Conservation (phyloP, 2,888 invertebrate genomes). For the Drosophila buzzatii region DNA sequence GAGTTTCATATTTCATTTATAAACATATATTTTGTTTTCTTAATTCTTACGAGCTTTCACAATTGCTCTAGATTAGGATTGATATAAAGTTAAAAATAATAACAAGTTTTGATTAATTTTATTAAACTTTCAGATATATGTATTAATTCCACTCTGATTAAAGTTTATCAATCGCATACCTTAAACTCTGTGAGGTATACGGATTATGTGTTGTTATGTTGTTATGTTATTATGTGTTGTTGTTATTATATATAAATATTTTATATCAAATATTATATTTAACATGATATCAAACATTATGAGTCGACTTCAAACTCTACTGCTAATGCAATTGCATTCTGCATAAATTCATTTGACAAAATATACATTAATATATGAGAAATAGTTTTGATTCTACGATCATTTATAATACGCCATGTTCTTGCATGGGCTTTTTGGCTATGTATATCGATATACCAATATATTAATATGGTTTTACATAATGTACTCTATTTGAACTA, state of each 20-base stretch:
- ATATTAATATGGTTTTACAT: slow-evolving; percentile 1
- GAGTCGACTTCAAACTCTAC: background rate
- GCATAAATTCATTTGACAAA: slow-evolving; percentile 9
- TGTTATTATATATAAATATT: background rate
- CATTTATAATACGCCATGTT: slow-evolving; percentile 7
- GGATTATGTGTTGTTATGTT: background rate
- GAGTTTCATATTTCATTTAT: background rate
- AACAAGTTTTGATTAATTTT: no score
- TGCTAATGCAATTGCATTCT: background rate
- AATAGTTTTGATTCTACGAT: background rate
- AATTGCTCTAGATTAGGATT: background rate
- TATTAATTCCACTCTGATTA: no score
- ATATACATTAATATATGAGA: background rate
- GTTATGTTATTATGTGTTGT: background rate
- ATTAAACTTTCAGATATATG: no score
- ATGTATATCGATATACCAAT: background rate
- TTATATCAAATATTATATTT: background rate
- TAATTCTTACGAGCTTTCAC: background rate
- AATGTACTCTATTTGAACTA: slow-evolving; percentile 13
- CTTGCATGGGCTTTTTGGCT: background rate
- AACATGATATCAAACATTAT: background rate
- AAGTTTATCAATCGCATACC: no score
- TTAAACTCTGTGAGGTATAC: no score
- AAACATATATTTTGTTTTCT: background rate
- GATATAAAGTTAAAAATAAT: no score